These are phyloP conservation scores for Diadegma fenestrale DNA, from an alignment of 2,888 invertebrate genomes.

Conservation along the genomic window DNA sequence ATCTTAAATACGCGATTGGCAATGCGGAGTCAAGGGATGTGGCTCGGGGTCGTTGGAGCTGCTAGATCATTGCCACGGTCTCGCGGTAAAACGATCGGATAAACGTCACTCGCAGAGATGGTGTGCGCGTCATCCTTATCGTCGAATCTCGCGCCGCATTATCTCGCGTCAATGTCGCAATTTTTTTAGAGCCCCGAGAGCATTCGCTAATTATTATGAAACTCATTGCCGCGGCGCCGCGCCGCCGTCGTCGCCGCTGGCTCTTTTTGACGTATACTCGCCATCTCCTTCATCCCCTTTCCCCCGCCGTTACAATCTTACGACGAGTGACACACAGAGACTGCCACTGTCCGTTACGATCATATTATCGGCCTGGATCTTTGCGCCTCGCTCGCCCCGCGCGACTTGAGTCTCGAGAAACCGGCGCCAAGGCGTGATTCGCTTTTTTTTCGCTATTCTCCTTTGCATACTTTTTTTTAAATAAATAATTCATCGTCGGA, in stretches of 20 bases:
- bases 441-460: neutral
- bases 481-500: neutral
- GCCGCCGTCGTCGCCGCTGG: neutral
- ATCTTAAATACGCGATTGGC: neutral
- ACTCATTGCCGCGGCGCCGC: neutral
- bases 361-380: neutral
- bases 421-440: conserved; percentile 5
- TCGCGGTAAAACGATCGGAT: neutral
- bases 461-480: neutral
- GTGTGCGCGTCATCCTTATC: neutral
- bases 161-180: neutral
- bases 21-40: neutral
- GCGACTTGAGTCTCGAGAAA: neutral
- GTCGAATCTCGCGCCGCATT: neutral
- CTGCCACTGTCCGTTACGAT: conserved; percentile 12
- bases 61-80: conserved; percentile 10
- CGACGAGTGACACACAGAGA: conserved; percentile 13
- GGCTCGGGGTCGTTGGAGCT: neutral
- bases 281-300: neutral
- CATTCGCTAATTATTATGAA: conserved; percentile 10
- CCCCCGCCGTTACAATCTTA: neutral
- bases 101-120: neutral
- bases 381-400: neutral
- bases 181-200: neutral
- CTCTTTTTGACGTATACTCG: neutral